Evolutionary conservation across 2,888 invertebrate species (phyloP), one percentile per base, ranked within the genome.

Genomic region (Camponotus fellah): DNA sequence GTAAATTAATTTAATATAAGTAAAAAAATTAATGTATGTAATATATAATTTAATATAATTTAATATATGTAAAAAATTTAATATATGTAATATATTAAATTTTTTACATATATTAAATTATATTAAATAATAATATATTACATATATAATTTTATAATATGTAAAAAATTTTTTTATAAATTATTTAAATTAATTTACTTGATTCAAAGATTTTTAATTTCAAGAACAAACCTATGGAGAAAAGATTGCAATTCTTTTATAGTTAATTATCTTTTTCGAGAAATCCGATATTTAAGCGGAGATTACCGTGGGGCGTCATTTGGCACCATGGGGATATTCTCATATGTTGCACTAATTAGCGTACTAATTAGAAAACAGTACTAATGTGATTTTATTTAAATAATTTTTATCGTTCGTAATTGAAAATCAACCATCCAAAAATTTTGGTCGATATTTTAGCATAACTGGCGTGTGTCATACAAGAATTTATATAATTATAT

Each of bases 321-420:
- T 53, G 32, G 17, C 26, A 40, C 3, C 21, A 49, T 8, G 17
- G 14, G 1, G 8, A 40, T 14, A 14, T 56, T 32, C 53, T 56
- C n/a, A n/a, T 56, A 32, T n/a, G 26, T 66, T 40, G 66, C 66
- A 43, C 32, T 68, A 76, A 76, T 76, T 76, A 68, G 40, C 43
- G 12, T 17, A 43, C 5, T 77, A 68, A 77, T 76, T 66, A 40
- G 40, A 8, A 56, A 46, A 34, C 37, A 17, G 26, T 17, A 37
- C 6, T 40, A 77, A 77, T 76, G 65, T 53, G 8, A 53, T 2
- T 26, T n/a, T n/a, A 53, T n/a, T 49, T 21, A 26, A 75, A 76
- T 68, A 56, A 21, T 17, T n/a, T 5, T 74, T n/a, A 49, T 32
- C 3, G 9, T 5, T 68, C n/a, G n/a, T 76, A 68, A 68, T 43